phyloP scores from a whole-genome alignment of 2,888 invertebrate species.

The Hirtodrosophila cameraria region DNA sequence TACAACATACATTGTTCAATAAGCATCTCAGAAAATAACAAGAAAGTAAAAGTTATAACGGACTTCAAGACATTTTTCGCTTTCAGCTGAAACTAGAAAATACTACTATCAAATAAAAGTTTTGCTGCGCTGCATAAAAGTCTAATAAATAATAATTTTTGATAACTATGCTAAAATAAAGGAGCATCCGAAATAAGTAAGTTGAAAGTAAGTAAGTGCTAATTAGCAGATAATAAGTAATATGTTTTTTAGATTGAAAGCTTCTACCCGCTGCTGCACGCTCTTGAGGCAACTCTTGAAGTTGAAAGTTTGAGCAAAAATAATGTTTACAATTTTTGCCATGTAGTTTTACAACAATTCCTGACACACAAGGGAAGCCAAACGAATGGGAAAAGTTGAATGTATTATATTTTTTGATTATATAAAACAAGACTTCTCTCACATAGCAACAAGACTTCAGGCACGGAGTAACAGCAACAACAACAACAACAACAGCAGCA shows the following conservation, averaged over 20 bases:
- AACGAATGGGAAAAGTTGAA: constrained; percentile 54
- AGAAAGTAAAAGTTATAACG: no score
- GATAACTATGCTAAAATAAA: no score
- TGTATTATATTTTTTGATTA: constrained; percentile 61
- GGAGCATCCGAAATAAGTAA: no score
- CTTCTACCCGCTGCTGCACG: no score
- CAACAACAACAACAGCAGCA: constrained; percentile 31
- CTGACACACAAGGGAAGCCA: background rate
- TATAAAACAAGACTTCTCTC: constrained; percentile 40
- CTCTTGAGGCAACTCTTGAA: constrained; percentile 1
- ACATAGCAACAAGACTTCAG: constrained; percentile 43
- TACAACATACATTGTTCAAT: no score
- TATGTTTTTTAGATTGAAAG: constrained; percentile 8
- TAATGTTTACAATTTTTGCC: constrained; percentile 50
- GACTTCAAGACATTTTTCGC: no score
- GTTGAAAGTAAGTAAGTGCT: constrained; percentile 9
- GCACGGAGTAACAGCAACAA: background rate
- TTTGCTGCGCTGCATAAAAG: background rate
- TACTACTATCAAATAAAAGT: background rate
- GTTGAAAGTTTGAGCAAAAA: constrained; percentile 36
- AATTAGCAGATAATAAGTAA: constrained; percentile 39
- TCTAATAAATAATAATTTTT: background rate
- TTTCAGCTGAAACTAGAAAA: no score
- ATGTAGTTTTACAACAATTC: constrained; percentile 36
- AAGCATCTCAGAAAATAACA: no score